Conservation (phyloP, 1,140 invertebrate species). For the Lucilia cuprina region DNA sequence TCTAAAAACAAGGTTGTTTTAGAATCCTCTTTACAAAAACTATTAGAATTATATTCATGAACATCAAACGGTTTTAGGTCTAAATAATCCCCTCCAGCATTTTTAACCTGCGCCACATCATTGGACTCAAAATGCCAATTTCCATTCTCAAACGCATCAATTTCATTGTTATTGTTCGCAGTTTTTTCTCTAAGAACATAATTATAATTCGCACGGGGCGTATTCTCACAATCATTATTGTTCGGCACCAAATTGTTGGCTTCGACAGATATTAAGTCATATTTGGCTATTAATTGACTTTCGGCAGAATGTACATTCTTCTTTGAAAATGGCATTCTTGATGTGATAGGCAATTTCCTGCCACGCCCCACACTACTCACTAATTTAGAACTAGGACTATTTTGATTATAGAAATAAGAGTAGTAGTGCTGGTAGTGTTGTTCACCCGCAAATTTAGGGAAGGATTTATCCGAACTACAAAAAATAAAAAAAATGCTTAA, state of each 20-base stretch:
- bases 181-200: slow-evolving; percentile 13
- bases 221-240: neutral
- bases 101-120: neutral
- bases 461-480: neutral
- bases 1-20: too few relatives aligned
- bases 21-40: neutral
- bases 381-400: neutral
- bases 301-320: neutral
- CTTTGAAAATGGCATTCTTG: neutral
- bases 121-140: neutral
- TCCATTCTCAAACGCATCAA: neutral
- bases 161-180: neutral
- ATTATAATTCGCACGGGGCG: slow-evolving; percentile 10
- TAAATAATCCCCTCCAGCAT: neutral
- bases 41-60: neutral
- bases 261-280: neutral
- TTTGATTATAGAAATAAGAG: slow-evolving; percentile 56
- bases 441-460: neutral
- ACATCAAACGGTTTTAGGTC: neutral
- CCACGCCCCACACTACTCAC: neutral
- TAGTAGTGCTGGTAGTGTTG: slow-evolving; percentile 58
- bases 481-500: neutral
- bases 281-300: neutral
- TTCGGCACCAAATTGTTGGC: neutral
- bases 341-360: neutral